phyloP scores from a whole-genome alignment of 2,113 vertebrate genomes.

The Aptenodytes patagonicus region DNA sequence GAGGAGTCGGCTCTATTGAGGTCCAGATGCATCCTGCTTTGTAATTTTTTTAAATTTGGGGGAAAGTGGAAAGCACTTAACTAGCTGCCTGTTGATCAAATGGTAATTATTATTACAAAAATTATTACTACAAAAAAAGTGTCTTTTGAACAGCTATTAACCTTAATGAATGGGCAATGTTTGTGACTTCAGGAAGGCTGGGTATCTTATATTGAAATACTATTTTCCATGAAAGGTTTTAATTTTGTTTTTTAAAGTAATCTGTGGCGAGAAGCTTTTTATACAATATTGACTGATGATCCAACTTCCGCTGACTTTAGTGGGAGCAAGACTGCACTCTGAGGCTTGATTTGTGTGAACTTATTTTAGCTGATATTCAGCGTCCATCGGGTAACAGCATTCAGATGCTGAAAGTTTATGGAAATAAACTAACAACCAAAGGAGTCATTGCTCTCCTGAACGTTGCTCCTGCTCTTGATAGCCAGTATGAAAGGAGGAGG shows the following conservation, averaged over 20 bases:
- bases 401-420: not conserved
- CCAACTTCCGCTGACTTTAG: not conserved
- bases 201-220: not conserved
- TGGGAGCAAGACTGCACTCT: not conserved
- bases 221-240: not conserved
- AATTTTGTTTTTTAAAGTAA: not conserved
- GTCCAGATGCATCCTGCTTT: not conserved
- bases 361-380: not conserved
- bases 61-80: not conserved
- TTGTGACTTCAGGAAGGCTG: not conserved
- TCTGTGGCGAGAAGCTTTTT: not conserved
- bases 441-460: not conserved
- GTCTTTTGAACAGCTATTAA: not conserved
- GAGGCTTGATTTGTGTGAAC: not conserved
- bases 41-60: not conserved
- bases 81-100: not conserved
- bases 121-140: not conserved
- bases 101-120: not conserved
- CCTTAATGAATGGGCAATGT: not conserved
- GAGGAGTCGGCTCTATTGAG: not conserved
- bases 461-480: not conserved
- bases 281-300: not conserved
- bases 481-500: not conserved
- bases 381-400: not conserved
- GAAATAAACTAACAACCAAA: not conserved